Evolutionary conservation across 1,140 invertebrate species (phyloP).

Genomic region (Asobara japonica): DNA sequence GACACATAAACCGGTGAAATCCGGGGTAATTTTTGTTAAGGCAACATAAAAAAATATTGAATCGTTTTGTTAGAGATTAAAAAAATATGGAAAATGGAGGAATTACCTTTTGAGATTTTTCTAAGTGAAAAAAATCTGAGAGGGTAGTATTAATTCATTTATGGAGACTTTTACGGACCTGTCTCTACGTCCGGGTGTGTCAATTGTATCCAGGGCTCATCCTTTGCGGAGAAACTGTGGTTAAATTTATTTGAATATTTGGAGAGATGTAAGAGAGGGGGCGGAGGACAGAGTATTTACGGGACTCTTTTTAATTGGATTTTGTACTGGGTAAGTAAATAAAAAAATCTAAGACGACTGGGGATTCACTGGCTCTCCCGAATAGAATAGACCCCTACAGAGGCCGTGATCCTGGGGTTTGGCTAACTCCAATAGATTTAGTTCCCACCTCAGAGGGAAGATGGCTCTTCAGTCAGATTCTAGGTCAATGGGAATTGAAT

Average conservation of each 20-base stretch:
- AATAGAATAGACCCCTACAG: no score
- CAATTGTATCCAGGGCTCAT: neutral
- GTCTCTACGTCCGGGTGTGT: neutral
- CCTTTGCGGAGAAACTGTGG: neutral
- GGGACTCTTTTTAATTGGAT: neutral
- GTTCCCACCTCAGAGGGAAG: no score
- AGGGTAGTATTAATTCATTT: neutral
- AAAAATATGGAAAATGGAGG: neutral
- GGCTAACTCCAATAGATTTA: no score
- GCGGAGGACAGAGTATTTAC: neutral
- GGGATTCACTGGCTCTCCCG: neutral
- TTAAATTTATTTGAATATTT: neutral
- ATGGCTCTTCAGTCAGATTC: no score
- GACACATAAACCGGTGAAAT: no score
- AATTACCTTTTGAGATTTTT: neutral
- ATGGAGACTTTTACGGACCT: neutral
- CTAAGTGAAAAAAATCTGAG: neutral
- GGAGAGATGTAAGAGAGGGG: neutral
- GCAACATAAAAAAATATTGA: no score
- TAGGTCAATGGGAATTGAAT: no score
- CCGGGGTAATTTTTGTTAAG: no score
- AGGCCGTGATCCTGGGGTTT: no score
- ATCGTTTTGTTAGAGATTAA: no score
- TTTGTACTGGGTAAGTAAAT: neutral
- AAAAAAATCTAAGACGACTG: neutral